These are phyloP conservation scores for Drosophila neonasuta DNA, from an alignment of 2,888 invertebrate genomes.

Conservation along the genomic window DNA sequence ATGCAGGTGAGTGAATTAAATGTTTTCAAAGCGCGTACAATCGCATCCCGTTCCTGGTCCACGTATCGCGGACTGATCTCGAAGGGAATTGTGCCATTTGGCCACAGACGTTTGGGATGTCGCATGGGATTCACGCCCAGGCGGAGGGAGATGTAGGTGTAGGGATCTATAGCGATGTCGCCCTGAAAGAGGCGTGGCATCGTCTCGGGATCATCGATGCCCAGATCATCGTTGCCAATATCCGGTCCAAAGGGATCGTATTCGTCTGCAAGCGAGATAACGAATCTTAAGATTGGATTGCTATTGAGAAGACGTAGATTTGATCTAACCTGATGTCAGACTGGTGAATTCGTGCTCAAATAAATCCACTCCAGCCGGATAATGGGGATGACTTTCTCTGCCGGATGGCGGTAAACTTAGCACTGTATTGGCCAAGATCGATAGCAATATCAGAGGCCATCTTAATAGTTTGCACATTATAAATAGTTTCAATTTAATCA, in stretches of 20 bases:
- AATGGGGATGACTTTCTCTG: constrained; percentile 61
- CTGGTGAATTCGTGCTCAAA: constrained; percentile 77
- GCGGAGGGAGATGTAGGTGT: constrained; percentile 85
- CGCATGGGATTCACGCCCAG: constrained; percentile 86
- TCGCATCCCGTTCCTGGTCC: constrained; percentile 83
- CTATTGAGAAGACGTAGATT: neutral
- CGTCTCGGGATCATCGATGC: constrained; percentile 85
- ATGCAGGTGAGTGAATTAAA: constrained; percentile 87
- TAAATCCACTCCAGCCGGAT: constrained; percentile 74
- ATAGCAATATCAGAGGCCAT: constrained; percentile 29
- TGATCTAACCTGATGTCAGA: constrained; percentile 47
- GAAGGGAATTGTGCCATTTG: constrained; percentile 86
- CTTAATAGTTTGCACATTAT: constrained; percentile 53
- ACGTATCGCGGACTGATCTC: constrained; percentile 84
- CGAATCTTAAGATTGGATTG: neutral
- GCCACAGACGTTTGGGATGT: constrained; percentile 86
- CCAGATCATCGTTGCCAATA: constrained; percentile 56
- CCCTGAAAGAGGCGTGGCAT: constrained; percentile 87
- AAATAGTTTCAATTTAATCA: constrained; percentile 37
- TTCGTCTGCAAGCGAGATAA: constrained; percentile 52
- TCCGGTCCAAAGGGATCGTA: constrained; percentile 67
- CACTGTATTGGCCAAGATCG: constrained; percentile 28
- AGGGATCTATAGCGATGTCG: constrained; percentile 86
- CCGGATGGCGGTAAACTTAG: constrained; percentile 25
- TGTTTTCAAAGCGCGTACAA: constrained; percentile 85